Conservation (phyloP, 2,113 vertebrate species). For the Thinocorus orbignyianus region DNA sequence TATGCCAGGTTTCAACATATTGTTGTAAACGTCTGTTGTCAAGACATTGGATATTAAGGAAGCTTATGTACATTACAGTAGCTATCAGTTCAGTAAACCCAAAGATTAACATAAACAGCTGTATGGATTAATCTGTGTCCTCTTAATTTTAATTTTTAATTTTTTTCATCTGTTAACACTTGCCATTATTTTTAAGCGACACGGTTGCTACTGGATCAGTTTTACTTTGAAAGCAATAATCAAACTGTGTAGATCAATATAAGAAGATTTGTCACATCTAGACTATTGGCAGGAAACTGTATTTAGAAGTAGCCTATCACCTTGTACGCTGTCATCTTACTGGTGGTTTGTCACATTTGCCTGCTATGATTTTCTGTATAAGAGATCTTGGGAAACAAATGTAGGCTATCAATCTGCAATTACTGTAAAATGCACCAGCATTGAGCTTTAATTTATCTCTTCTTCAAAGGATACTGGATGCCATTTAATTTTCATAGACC, state of each 20-base stretch:
- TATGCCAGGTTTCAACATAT: background rate
- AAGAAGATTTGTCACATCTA: background rate
- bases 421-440: background rate
- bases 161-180: background rate
- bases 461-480: background rate
- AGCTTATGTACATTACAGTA: background rate
- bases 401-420: background rate
- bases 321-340: background rate
- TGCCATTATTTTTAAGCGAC: background rate
- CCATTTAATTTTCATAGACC: background rate
- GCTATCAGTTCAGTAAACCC: background rate
- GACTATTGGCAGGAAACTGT: background rate
- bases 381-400: background rate
- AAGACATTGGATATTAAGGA: background rate
- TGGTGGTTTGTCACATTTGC: background rate
- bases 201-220: background rate
- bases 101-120: background rate
- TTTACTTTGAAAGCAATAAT: background rate
- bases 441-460: background rate
- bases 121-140: background rate
- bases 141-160: background rate
- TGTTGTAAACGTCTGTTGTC: background rate
- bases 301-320: background rate
- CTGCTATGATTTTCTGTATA: background rate
- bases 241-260: background rate